Base-by-base conservation (phyloP, 2,113 vertebrate genomes). In the Peromyscus leucopus region DNA sequence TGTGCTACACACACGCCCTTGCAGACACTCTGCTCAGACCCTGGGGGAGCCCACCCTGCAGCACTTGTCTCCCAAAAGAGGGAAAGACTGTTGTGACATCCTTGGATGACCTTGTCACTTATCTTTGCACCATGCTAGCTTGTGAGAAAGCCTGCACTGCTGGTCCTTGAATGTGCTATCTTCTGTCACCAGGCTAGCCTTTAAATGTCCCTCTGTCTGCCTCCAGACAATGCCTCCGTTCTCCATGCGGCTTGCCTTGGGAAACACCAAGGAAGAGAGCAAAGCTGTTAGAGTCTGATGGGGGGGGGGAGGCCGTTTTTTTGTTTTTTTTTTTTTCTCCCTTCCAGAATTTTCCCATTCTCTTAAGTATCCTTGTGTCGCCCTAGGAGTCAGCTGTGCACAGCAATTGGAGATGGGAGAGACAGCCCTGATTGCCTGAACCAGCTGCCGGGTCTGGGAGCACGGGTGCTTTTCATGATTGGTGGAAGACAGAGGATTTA, bases 121-220 rank as follows among this genome's bases (percentile, higher is more conserved):
- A 86, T 91, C 86, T 85, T 26, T 0, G 0, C 2, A 11, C 55
- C 36, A 59, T 63, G 28, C 71, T 7, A 4, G 92, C 87, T 86
- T 55, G 28, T 39, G 78, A 91, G 76, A 61, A 92, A 71, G 76
- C n/a, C 65, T 2, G 1, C 9, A 22, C 72, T 48, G 91, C 71
- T 46, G 82, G 59, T 42, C 22, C 57, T 89, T 83, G 95, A 94
- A 87, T 76, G 84, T 63, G 55, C 90, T 59, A 83, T 82, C 91
- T 94, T 89, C 82, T n/a, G 2, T 59, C 69, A 55, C 69, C 2
- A 4, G 13, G 51, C 78, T 88, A 85, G 86, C 59, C 69, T 96
- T 55, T 87, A 93, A 95, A 96, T 88, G 90, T 92, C 79, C 48
- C 65, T 96, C 94, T 96, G 93, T 97, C 84, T 75, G 84, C 89